Evolutionary conservation across 2,888 invertebrate species (phyloP).

Genomic region (Leucozona laternaria): DNA sequence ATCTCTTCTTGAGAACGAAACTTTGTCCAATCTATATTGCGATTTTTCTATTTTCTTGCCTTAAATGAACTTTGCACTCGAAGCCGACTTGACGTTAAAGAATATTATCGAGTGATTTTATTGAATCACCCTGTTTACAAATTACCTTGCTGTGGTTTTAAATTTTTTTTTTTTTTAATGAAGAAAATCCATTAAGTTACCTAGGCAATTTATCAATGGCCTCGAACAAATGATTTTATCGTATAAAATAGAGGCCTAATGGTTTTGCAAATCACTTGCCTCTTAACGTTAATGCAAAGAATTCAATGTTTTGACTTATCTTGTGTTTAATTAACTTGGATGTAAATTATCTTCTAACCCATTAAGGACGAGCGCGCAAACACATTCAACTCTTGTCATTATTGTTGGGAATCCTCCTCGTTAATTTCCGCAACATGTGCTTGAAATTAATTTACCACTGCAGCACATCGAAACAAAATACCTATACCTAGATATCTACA

Average conservation of each 20-base stretch:
- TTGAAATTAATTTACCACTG: conserved; percentile 67
- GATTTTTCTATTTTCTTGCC: no score
- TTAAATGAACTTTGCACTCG: no score
- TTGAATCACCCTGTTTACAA: not conserved
- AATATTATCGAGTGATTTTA: not conserved
- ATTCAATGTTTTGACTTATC: conserved; percentile 44
- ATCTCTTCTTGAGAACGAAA: no score
- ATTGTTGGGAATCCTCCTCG: conserved; percentile 27
- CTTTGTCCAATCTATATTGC: no score
- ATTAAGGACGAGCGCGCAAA: conserved; percentile 47
- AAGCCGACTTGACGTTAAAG: no score
- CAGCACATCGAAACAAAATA: conserved; percentile 42
- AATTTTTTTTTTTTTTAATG: not conserved
- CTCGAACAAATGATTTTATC: conserved; percentile 28
- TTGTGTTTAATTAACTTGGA: conserved; percentile 52
- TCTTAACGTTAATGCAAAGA: conserved; percentile 17
- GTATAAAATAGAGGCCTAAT: conserved; percentile 10
- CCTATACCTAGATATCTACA: not conserved
- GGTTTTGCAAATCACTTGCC: conserved; percentile 31
- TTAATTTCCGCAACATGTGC: conserved; percentile 73
- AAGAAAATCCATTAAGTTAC: not conserved
- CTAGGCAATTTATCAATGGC: conserved; percentile 35
- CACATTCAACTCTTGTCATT: conserved; percentile 15
- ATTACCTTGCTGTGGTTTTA: not conserved
- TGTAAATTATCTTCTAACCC: conserved; percentile 32